phyloP scores from a whole-genome alignment of 2,113 vertebrate species.

The Danio rerio region DNA sequence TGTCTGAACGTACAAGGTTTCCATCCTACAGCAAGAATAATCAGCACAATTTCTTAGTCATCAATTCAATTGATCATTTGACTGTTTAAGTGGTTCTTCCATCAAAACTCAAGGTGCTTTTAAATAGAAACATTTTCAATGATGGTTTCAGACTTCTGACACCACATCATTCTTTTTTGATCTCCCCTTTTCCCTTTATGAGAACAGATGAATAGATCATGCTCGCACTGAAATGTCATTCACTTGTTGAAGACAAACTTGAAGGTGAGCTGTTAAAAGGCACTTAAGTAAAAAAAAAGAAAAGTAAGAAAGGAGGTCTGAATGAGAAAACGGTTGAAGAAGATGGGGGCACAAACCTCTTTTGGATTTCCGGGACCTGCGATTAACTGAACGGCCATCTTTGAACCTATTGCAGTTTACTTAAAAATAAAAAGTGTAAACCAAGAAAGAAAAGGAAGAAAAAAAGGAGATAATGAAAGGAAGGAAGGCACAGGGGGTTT shows the following conservation, averaged over 20 bases:
- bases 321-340: constrained; percentile 51
- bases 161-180: not conserved
- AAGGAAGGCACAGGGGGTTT: constrained; percentile 25
- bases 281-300: constrained; percentile 24
- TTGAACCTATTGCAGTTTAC: constrained; percentile 84
- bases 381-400: constrained; percentile 84
- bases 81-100: not conserved
- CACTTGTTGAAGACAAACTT: not conserved
- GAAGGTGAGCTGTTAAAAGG: constrained; percentile 22
- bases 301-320: constrained; percentile 23
- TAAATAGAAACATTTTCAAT: not conserved
- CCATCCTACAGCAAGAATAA: too few relatives aligned
- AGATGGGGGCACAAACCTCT: constrained; percentile 81
- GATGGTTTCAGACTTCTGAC: not conserved
- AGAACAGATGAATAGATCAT: not conserved
- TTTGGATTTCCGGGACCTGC: constrained; percentile 87
- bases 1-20: too few relatives aligned
- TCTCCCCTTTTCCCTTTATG: not conserved
- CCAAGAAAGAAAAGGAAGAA: constrained; percentile 50
- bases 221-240: constrained; percentile 9
- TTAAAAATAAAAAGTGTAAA: constrained; percentile 76
- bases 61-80: not conserved
- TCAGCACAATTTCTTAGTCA: too few relatives aligned
- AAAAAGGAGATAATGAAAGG: constrained; percentile 31
- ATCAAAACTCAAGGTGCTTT: not conserved